Evolutionary conservation across 64 coral and sea anemone species (phyloP), one percentile per base, ranked within the genome.

Genomic region (Astreopora myriophthalma): DNA sequence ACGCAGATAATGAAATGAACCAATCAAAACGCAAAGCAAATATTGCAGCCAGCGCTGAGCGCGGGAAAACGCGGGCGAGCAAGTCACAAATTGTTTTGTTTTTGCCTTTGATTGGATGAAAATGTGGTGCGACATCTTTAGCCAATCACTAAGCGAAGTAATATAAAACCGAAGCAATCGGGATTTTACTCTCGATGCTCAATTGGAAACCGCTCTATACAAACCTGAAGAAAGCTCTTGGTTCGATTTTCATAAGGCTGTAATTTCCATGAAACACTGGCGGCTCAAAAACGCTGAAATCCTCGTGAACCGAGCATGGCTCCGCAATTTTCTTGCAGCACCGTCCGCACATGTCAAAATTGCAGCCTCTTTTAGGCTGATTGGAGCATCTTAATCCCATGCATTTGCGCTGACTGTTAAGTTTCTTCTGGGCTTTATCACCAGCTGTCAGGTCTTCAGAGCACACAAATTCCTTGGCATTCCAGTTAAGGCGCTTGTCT

Each of bases 361-460:
- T 90, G 46, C 97, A 99, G 29, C 95, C 94, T 28, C 69, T 81
- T 60, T 99, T 99, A 0, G 94, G 86, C 35, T 99, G 94, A 68
- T 99, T 99, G 8, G 86, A 76, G 88, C 97, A 99, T 10, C 69
- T 84, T 32, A 63, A 49, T 22, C 91, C 94, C 0, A 39, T 31
- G 35, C 97, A 99, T n/a, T 88, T 90, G 17, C 68, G 87, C 22
- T 48, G 58, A 22, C 17, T 76, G 74, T 35, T 28, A 20, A 38
- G 57, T 61, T 73, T 88, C 60, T 46, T 79, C 11, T 69, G 25
- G 1, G 36, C 40, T 89, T 68, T 89, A 22, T 49, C 70, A 35
- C 22, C 44, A 78, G 26, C 48, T 19, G 29, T 61, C 0, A 7
- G 20, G 0, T 71, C 73, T 34, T 96, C 91, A 31, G 79, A 20